These are phyloP conservation scores for Pogonophryne albipinna DNA, from an alignment of 2,797 vertebrate species.

Conservation along the genomic window DNA sequence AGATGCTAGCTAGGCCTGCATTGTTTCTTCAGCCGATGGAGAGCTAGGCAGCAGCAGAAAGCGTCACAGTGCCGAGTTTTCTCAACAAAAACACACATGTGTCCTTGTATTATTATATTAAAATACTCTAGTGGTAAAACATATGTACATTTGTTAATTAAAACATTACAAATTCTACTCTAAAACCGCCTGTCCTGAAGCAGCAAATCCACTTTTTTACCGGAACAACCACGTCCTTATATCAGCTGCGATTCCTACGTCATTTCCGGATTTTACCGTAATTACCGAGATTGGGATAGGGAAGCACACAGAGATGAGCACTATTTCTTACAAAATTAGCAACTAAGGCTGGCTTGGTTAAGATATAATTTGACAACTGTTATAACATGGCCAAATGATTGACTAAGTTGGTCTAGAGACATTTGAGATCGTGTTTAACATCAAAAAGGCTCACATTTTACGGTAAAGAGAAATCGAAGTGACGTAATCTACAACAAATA, in stretches of 20 bases:
- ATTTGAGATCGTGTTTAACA: neutral
- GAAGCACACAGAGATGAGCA: neutral
- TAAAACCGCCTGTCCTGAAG: constrained; percentile 12
- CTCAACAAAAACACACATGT: neutral
- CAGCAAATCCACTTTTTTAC: constrained; percentile 61
- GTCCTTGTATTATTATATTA: constrained; percentile 36
- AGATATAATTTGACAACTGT: fast-evolving
- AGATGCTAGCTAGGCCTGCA: constrained; percentile 78
- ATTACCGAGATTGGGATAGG: neutral
- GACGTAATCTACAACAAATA: constrained; percentile 22
- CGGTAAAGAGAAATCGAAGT: constrained; percentile 49
- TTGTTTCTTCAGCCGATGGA: constrained; percentile 75
- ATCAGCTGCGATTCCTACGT: constrained; percentile 63
- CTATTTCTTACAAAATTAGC: neutral
- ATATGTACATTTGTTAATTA: constrained; percentile 26
- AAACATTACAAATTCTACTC: constrained; percentile 13
- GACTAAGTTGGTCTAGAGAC: fast-evolving
- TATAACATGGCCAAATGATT: fast-evolving
- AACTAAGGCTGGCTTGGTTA: fast-evolving
- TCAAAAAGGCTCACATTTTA: constrained; percentile 35
- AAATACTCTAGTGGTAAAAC: constrained; percentile 20
- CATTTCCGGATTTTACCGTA: constrained; percentile 71
- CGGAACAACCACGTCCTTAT: constrained; percentile 78
- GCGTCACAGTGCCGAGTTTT: constrained; percentile 28
- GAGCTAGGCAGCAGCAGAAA: constrained; percentile 39